A percentile compares a stretch with the other conserved stretches of the same genome.
These are phyloP conservation scores for Euspilapteryx auroguttella DNA, from an alignment of 2,888 invertebrate species.

Conservation along the genomic window DNA sequence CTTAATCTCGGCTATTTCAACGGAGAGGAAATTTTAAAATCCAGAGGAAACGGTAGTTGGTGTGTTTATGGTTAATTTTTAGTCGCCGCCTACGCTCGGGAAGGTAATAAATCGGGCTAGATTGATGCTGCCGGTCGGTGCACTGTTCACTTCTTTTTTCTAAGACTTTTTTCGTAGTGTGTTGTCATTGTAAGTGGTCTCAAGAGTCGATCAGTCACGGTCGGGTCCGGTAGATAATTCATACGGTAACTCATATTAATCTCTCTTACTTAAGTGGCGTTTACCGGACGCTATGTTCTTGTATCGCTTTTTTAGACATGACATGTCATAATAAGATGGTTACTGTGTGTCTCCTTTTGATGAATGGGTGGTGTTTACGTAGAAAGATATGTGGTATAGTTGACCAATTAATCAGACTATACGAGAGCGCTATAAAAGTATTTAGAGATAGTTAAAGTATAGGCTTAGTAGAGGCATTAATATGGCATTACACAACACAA, in stretches of 20 bases:
- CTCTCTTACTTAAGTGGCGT: slow-evolving; percentile 10
- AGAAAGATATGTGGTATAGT: too few relatives aligned
- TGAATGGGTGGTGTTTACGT: too few relatives aligned
- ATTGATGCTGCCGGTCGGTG: slow-evolving; percentile 14
- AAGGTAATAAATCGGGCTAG: slow-evolving; percentile 34
- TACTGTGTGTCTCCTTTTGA: too few relatives aligned
- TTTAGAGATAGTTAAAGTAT: too few relatives aligned
- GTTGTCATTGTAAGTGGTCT: slow-evolving; percentile 22
- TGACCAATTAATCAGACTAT: too few relatives aligned
- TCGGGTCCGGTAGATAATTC: slow-evolving; percentile 12
- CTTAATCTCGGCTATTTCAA: slow-evolving; percentile 51
- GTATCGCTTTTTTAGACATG: too few relatives aligned
- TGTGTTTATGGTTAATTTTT: slow-evolving; percentile 35
- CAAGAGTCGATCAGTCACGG: slow-evolving; percentile 35
- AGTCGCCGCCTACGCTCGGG: slow-evolving; percentile 44
- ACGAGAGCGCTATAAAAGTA: too few relatives aligned
- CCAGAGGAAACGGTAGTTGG: slow-evolving; percentile 32
- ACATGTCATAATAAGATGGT: too few relatives aligned
- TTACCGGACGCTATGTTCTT: neutral
- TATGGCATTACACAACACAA: too few relatives aligned
- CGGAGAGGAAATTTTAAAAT: slow-evolving; percentile 37
- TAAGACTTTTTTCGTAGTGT: slow-evolving; percentile 19
- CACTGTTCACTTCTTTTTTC: slow-evolving; percentile 1
- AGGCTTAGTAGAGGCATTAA: too few relatives aligned
- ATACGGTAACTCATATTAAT: slow-evolving; percentile 16